phyloP scores from a whole-genome alignment of 2,888 invertebrate species.

The Patella pellucida region DNA sequence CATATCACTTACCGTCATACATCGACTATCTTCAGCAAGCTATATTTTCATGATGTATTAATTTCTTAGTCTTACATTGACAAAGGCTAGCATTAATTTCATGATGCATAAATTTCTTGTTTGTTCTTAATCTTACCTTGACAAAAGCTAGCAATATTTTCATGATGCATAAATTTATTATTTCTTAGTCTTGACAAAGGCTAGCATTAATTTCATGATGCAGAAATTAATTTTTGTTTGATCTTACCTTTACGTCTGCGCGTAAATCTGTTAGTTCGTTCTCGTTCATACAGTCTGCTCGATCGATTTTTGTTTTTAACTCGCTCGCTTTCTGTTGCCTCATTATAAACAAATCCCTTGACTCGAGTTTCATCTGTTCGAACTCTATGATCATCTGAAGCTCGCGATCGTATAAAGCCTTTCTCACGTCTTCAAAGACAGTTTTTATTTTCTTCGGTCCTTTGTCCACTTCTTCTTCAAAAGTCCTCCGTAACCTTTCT shows the following conservation, averaged over 20 bases:
- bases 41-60: too few species aligned
- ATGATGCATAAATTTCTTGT: too few species aligned
- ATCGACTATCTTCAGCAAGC: too few species aligned
- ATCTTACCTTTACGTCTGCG: constrained; percentile 67
- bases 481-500: constrained; percentile 58
- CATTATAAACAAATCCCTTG: constrained; percentile 58
- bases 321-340: constrained; percentile 62
- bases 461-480: constrained; percentile 66
- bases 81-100: too few species aligned
- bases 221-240: too few species aligned
- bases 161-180: too few species aligned
- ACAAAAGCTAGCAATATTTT: too few species aligned
- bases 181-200: too few species aligned
- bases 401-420: constrained; percentile 58
- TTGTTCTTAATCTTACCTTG: too few species aligned
- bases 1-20: too few species aligned
- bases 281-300: constrained; percentile 59
- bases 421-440: constrained; percentile 65
- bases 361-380: constrained; percentile 56
- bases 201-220: too few species aligned
- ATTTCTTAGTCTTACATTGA: too few species aligned
- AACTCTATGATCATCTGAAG: constrained; percentile 54
- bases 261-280: constrained; percentile 62
- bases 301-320: constrained; percentile 58
- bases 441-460: constrained; percentile 63